A percentile compares a stretch with the other conserved stretches of the same genome.
These are phyloP conservation scores for Coremacera marginata DNA, from an alignment of 2,888 invertebrate genomes.

Conservation along the genomic window DNA sequence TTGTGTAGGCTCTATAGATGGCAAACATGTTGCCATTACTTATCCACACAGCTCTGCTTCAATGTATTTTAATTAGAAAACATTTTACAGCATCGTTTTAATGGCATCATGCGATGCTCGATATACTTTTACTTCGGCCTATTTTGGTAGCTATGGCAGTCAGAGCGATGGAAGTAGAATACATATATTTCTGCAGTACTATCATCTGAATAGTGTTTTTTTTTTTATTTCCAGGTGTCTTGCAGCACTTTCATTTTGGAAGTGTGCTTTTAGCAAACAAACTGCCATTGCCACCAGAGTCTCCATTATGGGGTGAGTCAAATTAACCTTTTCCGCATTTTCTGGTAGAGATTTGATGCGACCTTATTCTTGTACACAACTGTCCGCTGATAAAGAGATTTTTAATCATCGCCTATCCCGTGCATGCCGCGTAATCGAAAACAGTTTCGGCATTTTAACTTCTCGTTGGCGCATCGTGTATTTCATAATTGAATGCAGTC, in stretches of 20 bases:
- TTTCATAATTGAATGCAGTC: too few relatives aligned
- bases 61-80: constrained; percentile 16
- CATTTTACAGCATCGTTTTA: background rate
- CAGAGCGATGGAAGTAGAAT: constrained; percentile 17
- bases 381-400: background rate
- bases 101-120: constrained; percentile 22
- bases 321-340: background rate
- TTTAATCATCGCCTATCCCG: constrained; percentile 14
- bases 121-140: background rate
- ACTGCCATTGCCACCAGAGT: too few relatives aligned
- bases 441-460: background rate
- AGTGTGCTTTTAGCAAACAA: too few relatives aligned
- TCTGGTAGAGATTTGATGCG: constrained; percentile 5
- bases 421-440: constrained; percentile 1
- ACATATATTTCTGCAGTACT: too few relatives aligned
- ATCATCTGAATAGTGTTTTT: too few relatives aligned
- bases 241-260: background rate
- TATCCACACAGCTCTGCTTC: constrained; percentile 48
- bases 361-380: constrained; percentile 5
- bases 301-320: too few relatives aligned
- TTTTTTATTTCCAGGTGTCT: too few relatives aligned
- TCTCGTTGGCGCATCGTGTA: background rate
- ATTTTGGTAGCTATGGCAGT: constrained; percentile 15
- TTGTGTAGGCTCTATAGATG: constrained; percentile 47
- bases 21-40: constrained; percentile 50